Percentiles rank a stretch among this genome's conserved stretches.
These are phyloP conservation scores for Hipparchia sbordonii DNA, from an alignment of 2,888 invertebrate species.

Conservation along the genomic window DNA sequence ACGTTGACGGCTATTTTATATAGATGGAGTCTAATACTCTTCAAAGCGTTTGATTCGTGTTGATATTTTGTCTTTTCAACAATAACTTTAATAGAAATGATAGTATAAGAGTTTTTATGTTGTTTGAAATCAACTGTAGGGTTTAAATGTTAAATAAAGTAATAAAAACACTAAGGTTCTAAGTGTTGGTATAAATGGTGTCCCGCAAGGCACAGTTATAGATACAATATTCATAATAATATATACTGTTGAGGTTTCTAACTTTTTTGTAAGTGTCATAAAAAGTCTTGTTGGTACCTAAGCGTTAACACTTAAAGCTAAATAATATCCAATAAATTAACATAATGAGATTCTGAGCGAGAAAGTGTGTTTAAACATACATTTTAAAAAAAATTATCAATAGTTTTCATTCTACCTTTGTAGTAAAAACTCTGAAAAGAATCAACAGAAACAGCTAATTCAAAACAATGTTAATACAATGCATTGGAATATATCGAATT, in stretches of 20 bases:
- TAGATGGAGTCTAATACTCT: slow-evolving; percentile 80
- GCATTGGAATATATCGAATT: no score
- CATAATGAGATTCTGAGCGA: slow-evolving; percentile 65
- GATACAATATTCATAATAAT: slow-evolving; percentile 50
- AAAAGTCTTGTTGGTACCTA: slow-evolving; percentile 63
- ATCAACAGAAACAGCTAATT: no score
- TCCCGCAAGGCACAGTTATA: slow-evolving; percentile 59
- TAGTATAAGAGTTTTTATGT: slow-evolving; percentile 41
- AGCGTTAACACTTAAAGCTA: slow-evolving; percentile 81
- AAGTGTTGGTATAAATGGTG: slow-evolving; percentile 52
- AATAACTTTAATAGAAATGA: slow-evolving; percentile 1
- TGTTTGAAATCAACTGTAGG: slow-evolving; percentile 49
- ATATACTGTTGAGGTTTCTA: slow-evolving; percentile 33
- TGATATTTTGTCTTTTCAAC: slow-evolving; percentile 55
- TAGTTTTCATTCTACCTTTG: background rate
- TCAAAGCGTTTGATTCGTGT: slow-evolving; percentile 75
- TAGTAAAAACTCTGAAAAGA: background rate
- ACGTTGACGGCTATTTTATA: slow-evolving; percentile 76
- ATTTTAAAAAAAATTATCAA: background rate
- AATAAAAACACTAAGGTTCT: slow-evolving; percentile 41
- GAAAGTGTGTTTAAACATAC: slow-evolving; percentile 40
- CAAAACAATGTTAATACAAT: no score
- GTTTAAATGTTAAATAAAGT: slow-evolving; percentile 48
- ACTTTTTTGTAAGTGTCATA: slow-evolving; percentile 49
- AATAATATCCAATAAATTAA: slow-evolving; percentile 53